Evolutionary conservation across 2,113 vertebrate genomes (phyloP), one percentile per base, ranked within the genome.

Genomic region (Lasiurus cinereus): DNA sequence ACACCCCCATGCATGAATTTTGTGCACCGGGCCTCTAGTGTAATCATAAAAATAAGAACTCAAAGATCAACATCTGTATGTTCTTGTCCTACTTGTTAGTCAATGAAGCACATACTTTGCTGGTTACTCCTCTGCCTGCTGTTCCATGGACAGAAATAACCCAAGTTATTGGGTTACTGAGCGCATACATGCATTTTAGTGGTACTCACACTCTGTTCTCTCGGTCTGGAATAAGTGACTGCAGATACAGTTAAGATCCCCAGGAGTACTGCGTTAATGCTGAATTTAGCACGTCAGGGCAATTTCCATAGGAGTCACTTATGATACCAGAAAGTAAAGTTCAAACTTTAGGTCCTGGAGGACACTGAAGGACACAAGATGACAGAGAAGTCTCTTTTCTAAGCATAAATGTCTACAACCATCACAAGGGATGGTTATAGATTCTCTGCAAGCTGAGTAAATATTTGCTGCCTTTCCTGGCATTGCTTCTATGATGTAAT

Each of bases 321-420:
- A 83, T 0, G 52, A 52, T 52, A 79, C 66, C 86, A 93, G 43
- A 88, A 96, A 74, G 19, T 15, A 21, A 86, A 89, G 76, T 66
- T 90, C 83, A 52, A 78, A 39, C 36, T 83, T 85, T 86, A 86
- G 36, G 39, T 93, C 90, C 93, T 87, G n/a, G 80, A 96, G 92
- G 94, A 67, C 74, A 48, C 0, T 9, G n/a, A 86, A 95, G 56
- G 74, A 29, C 90, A 83, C 91, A 76, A 43, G 66, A 91, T 50
- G 90, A 89, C 66, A 31, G 72, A 96, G 90, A 90, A 87, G 59
- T 72, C 90, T 92, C 90, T 93, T 92, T 93, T 76, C 93, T 85
- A 56, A 93, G 83, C 64, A 76, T n/a, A 13, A 39, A 8, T 39
- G 10, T 56, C 89, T 76, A 46, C 78, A 70, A 70, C 1, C 39